These are phyloP conservation scores for Cephus spinipes DNA, from an alignment of 2,888 invertebrate genomes.

Conservation along the genomic window DNA sequence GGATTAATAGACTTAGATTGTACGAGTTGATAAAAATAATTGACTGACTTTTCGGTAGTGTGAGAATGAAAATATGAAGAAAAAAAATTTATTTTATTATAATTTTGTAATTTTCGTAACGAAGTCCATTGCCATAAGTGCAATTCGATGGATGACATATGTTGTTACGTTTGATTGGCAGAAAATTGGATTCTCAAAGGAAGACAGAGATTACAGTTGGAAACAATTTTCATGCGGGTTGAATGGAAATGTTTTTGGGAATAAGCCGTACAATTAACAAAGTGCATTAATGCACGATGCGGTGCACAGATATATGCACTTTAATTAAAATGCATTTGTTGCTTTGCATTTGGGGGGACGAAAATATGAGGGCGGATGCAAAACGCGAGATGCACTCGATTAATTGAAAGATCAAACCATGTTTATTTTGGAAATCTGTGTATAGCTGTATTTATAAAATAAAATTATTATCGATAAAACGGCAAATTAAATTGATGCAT, in stretches of 20 bases:
- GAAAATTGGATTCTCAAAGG: neutral
- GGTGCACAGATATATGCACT: no score
- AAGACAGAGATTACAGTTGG: neutral
- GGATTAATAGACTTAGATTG: neutral
- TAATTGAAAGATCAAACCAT: neutral
- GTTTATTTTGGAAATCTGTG: neutral
- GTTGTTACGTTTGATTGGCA: neutral
- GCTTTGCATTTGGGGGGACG: no score
- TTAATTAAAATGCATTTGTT: no score
- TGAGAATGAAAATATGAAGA: neutral
- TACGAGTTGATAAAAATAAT: neutral
- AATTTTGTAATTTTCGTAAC: neutral
- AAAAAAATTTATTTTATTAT: neutral
- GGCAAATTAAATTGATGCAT: neutral
- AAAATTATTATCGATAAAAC: neutral
- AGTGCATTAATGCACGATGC: no score
- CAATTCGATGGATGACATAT: neutral
- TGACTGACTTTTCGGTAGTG: neutral
- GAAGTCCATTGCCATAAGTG: neutral
- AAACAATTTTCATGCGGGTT: neutral
- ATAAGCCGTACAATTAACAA: neutral
- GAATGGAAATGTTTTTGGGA: neutral
- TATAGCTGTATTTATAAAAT: no score
- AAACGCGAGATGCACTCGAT: neutral
- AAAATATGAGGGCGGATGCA: neutral